A percentile compares a stretch with the other conserved stretches of the same genome.
These are phyloP conservation scores for Itoplectis maculator DNA, from an alignment of 2,888 invertebrate species.

Conservation along the genomic window DNA sequence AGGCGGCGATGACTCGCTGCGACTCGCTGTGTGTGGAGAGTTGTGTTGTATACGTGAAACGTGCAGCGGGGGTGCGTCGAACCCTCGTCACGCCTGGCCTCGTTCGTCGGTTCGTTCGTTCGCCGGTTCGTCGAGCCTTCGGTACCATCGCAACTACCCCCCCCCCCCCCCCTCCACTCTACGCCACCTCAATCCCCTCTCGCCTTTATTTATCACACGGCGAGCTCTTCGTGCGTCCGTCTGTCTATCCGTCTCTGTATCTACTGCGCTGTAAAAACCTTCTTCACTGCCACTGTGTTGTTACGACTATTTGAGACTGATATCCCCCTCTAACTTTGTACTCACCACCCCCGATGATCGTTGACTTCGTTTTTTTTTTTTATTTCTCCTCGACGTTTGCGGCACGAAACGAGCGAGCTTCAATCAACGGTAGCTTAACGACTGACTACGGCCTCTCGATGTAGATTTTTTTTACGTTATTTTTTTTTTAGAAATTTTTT, in stretches of 20 bases:
- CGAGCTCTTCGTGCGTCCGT: slow-evolving; percentile 19
- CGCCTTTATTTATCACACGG: slow-evolving; percentile 58
- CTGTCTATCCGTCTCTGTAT: slow-evolving; percentile 21
- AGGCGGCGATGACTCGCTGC: slow-evolving; percentile 50
- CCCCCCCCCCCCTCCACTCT: not conserved
- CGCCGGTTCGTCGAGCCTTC: slow-evolving; percentile 3
- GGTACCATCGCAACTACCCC: not conserved
- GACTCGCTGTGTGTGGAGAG: slow-evolving; percentile 12
- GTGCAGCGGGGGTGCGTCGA: slow-evolving; percentile 46
- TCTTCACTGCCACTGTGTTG: slow-evolving; percentile 67
- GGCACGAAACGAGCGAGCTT: not conserved
- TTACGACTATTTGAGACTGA: slow-evolving; percentile 69
- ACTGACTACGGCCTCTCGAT: slow-evolving; percentile 31
- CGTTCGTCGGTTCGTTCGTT: slow-evolving; percentile 31
- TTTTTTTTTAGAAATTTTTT: slow-evolving; percentile 24
- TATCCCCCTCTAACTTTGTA: slow-evolving; percentile 21
- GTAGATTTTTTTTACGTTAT: slow-evolving; percentile 33
- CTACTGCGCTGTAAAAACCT: slow-evolving; percentile 45
- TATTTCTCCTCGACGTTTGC: no score
- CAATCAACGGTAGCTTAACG: not conserved
- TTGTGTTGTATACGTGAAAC: no score
- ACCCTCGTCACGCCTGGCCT: slow-evolving; percentile 54
- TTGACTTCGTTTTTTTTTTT: no score
- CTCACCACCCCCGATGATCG: no score
- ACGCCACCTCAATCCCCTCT: no score